phyloP scores from a whole-genome alignment of 2,797 vertebrate genomes.

The Steatocranus sp. region DNA sequence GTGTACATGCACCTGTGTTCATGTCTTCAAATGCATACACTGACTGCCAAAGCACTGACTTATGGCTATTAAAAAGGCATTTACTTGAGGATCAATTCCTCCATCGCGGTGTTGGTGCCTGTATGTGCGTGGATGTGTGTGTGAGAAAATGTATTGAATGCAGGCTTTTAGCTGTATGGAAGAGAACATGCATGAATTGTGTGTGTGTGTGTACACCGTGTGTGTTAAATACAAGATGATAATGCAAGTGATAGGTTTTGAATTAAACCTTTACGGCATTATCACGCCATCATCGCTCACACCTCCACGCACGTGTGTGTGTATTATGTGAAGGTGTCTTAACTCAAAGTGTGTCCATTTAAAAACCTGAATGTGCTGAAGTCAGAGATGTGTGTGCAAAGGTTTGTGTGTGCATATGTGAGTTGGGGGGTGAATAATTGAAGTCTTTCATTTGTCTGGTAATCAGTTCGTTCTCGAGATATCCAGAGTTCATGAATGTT shows the following conservation, averaged over 20 bases:
- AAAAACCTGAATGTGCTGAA: constrained; percentile 24
- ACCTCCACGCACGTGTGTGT: not conserved
- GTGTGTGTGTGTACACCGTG: not conserved
- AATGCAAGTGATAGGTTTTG: constrained; percentile 63
- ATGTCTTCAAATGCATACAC: constrained; percentile 44
- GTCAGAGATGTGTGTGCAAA: constrained; percentile 34
- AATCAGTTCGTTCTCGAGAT: constrained; percentile 98
- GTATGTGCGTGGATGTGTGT: not conserved
- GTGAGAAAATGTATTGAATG: not conserved
- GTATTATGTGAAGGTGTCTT: not conserved
- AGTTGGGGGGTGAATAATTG: constrained; percentile 84
- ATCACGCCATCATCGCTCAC: not conserved
- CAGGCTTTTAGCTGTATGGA: not conserved
- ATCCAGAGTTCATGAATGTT: constrained; percentile 99
- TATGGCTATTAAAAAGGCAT: constrained; percentile 59
- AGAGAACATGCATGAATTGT: not conserved
- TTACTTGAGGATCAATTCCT: constrained; percentile 33
- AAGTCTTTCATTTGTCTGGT: constrained; percentile 99
- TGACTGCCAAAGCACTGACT: constrained; percentile 42
- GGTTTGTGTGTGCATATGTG: constrained; percentile 57
- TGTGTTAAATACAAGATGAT: constrained; percentile 28
- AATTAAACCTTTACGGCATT: constrained; percentile 59
- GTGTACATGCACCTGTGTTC: constrained; percentile 4
- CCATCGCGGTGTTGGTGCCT: not conserved
- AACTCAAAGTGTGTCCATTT: constrained; percentile 17